Percentiles rank a stretch among this genome's conserved stretches.
Evolutionary conservation across 35 echinoderm and acorn worm species (phyloP).

Genomic region (Heliocidaris tuberculata): DNA sequence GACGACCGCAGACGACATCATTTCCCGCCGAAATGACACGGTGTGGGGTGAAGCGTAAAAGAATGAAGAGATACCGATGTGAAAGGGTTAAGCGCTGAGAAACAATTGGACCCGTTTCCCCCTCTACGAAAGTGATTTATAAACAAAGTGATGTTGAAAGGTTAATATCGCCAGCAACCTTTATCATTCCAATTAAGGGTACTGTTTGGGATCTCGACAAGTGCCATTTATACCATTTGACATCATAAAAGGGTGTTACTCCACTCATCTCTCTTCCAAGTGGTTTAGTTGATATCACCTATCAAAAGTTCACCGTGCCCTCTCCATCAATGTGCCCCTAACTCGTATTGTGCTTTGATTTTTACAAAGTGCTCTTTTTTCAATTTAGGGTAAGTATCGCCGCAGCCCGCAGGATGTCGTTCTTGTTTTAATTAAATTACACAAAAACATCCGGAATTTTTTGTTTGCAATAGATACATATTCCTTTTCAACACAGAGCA

Average conservation of each 20-base stretch:
- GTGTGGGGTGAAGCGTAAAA: neutral
- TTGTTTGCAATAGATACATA: no score
- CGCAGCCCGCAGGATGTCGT: neutral
- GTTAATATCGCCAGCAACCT: neutral
- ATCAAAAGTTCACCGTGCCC: neutral
- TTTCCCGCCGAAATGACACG: neutral
- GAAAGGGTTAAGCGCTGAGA: neutral
- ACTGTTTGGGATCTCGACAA: neutral
- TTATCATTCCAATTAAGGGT: slow-evolving; percentile 9
- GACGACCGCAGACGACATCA: neutral
- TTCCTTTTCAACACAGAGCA: no score
- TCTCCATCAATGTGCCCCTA: neutral
- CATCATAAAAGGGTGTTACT: neutral
- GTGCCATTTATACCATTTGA: neutral
- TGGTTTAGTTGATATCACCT: slow-evolving; percentile 1
- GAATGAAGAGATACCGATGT: neutral
- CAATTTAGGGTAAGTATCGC: neutral
- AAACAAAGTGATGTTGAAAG: slow-evolving; percentile 1
- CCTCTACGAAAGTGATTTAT: neutral
- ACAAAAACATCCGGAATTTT: neutral
- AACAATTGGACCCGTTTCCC: neutral
- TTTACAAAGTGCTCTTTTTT: neutral
- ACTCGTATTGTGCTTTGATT: neutral
- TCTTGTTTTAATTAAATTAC: neutral
- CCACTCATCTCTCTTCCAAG: neutral